phyloP scores from a whole-genome alignment of 2,888 invertebrate species.

The Cartodere bifasciata region DNA sequence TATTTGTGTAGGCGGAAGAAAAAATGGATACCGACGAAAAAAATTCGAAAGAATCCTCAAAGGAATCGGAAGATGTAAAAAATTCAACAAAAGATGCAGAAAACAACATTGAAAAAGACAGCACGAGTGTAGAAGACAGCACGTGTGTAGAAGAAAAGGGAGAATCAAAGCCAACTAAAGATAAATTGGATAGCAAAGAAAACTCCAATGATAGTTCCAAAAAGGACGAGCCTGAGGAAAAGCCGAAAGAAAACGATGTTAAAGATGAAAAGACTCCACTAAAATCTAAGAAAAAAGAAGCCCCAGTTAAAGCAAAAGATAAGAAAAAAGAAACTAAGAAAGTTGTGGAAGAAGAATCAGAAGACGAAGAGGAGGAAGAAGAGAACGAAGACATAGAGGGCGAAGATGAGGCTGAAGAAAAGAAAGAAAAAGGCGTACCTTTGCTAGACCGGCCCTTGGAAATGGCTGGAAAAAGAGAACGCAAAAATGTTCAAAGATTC shows the following conservation, averaged over 20 bases:
- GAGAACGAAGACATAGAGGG: constrained; percentile 23
- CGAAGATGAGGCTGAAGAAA: constrained; percentile 18
- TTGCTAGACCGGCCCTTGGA: constrained; percentile 31
- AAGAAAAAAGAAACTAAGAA: constrained; percentile 18
- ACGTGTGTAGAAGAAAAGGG: no score
- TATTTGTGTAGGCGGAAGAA: no score
- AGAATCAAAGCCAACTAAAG: constrained; percentile 13
- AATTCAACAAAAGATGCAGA: no score
- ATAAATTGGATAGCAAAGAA: constrained; percentile 5
- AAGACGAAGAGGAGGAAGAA: constrained; percentile 24
- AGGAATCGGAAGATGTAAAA: no score
- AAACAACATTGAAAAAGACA: no score
- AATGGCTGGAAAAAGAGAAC: constrained; percentile 28
- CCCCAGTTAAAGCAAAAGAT: constrained; percentile 11
- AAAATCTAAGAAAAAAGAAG: constrained; percentile 17
- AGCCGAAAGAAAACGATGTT: constrained; percentile 12
- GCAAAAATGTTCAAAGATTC: constrained; percentile 31
- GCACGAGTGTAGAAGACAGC: no score
- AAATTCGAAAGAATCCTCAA: no score
- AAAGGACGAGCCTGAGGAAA: constrained; percentile 15
- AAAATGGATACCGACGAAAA: no score
- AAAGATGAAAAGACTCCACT: constrained; percentile 18
- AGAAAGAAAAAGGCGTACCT: constrained; percentile 19
- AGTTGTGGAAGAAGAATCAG: constrained; percentile 15
- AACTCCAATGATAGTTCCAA: constrained; percentile 13